phyloP scores from a whole-genome alignment of 2,113 vertebrate species.

The Canis aureus region DNA sequence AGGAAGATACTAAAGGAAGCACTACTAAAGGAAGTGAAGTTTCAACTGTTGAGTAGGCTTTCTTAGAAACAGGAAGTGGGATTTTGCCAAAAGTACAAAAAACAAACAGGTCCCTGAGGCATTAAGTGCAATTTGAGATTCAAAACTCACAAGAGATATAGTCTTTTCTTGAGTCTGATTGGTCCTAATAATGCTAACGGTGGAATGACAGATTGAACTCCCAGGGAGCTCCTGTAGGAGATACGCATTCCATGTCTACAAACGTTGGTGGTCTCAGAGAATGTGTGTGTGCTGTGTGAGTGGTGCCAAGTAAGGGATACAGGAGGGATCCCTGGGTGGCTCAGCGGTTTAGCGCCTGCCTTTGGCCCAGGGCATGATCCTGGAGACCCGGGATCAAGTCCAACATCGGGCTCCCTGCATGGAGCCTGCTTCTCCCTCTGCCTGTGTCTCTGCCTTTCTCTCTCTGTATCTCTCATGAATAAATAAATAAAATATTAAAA shows the following conservation, averaged over 20 bases:
- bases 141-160: not conserved
- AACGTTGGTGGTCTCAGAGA: not conserved
- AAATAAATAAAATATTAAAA: too few species aligned
- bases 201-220: not conserved
- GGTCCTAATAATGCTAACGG: not conserved
- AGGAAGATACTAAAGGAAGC: not conserved
- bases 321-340: too few species aligned
- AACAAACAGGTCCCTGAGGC: not conserved
- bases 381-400: too few species aligned
- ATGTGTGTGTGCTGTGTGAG: not conserved
- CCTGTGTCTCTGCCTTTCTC: too few species aligned
- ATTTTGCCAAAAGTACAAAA: slow-evolving; percentile 52
- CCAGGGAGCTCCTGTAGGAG: not conserved
- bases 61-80: slow-evolving; percentile 66
- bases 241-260: not conserved
- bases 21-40: not conserved
- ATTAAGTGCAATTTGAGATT: slow-evolving; percentile 39
- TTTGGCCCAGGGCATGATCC: too few species aligned
- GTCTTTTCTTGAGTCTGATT: not conserved
- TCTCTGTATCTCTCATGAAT: too few species aligned
- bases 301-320: too few species aligned
- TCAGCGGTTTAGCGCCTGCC: too few species aligned
- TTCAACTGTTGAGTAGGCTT: not conserved
- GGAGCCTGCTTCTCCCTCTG: too few species aligned
- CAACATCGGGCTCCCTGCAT: too few species aligned